A percentile compares a stretch with the other conserved stretches of the same genome.
Conservation (phyloP, 2,113 vertebrate species). For the Dipodomys stephensi region DNA sequence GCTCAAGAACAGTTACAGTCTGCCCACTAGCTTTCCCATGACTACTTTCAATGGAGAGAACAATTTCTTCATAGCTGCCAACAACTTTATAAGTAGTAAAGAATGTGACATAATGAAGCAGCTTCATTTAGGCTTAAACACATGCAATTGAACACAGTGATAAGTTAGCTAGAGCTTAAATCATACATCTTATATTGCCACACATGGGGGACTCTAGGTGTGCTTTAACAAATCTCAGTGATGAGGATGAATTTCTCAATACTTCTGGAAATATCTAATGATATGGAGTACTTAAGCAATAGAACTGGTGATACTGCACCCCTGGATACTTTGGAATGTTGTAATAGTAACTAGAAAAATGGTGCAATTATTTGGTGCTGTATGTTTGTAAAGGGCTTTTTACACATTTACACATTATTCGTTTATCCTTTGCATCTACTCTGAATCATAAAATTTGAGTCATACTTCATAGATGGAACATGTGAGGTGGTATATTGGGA, state of each 20-base stretch:
- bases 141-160: not conserved
- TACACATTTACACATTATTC: not conserved
- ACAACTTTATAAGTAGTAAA: not conserved
- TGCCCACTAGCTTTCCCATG: not conserved
- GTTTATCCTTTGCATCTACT: not conserved
- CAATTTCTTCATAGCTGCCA: not conserved
- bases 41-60: not conserved
- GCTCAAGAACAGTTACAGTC: not conserved
- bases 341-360: not conserved
- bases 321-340: not conserved
- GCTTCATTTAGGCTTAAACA: not conserved
- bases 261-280: not conserved
- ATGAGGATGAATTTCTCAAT: conserved; percentile 1
- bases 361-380: not conserved
- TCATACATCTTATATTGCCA: not conserved
- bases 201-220: not conserved
- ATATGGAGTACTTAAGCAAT: too few relatives aligned
- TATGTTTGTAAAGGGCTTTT: conserved; percentile 3
- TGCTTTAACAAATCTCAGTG: not conserved
- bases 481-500: not conserved
- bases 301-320: too few relatives aligned
- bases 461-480: conserved; percentile 31
- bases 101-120: not conserved
- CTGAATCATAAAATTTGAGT: conserved; percentile 5
- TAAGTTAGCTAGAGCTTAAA: not conserved